Evolutionary conservation across 2,113 vertebrate species (phyloP).

Genomic region (Ovibos moschatus): DNA sequence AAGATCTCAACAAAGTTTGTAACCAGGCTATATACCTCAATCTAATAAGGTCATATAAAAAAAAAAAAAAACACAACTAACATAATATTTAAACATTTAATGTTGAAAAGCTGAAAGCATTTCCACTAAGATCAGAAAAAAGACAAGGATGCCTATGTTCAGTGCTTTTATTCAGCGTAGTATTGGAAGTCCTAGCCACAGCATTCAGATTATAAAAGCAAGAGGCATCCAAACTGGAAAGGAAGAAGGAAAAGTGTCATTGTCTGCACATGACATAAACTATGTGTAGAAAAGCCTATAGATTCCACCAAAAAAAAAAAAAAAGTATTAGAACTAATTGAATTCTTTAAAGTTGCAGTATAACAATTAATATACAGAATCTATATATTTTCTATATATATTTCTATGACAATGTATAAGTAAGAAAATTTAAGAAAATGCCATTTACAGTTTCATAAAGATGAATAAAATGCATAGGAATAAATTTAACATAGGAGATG

Average conservation of each 20-base stretch:
- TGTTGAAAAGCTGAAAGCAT: not conserved
- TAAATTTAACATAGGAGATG: not conserved
- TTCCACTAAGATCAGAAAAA: not conserved
- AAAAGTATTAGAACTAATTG: not conserved
- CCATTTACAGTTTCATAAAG: not conserved
- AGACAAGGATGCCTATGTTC: not conserved
- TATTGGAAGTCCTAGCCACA: not conserved
- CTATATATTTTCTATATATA: not conserved
- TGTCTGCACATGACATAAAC: not conserved
- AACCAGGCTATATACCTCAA: not conserved
- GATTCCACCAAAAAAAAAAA: not conserved
- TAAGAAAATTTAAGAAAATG: not conserved
- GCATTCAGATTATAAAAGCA: not conserved
- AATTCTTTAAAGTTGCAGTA: not conserved
- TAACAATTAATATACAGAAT: not conserved
- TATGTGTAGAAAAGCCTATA: not conserved
- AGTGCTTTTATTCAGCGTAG: not conserved
- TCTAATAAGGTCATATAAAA: not conserved
- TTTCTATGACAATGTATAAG: not conserved
- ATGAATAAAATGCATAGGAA: not conserved
- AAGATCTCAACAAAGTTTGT: not conserved
- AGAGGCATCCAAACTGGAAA: not conserved
- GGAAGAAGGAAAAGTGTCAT: not conserved
- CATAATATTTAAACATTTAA: not conserved
- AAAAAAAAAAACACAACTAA: not conserved